phyloP scores from a whole-genome alignment of 1,140 invertebrate genomes.

The Pristionchus pacificus region DNA sequence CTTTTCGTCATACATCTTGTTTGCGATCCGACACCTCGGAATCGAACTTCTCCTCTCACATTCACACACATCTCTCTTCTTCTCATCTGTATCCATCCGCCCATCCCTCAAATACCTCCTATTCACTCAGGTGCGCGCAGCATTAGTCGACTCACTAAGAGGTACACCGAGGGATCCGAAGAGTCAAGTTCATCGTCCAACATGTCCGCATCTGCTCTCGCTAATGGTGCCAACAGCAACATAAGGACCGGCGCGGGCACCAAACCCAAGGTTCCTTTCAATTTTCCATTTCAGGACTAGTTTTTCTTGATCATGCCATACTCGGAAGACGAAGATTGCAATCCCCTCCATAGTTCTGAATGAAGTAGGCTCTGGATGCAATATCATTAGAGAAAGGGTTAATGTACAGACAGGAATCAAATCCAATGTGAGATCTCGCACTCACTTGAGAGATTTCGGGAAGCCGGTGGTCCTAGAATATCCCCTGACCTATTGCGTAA shows the following conservation, averaged over 20 bases:
- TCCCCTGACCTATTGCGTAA: not conserved
- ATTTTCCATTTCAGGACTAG: not conserved
- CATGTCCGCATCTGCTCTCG: not conserved
- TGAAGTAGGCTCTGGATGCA: no score
- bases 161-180: conserved; percentile 32
- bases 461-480: not conserved
- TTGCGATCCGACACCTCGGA: no score
- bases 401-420: no score
- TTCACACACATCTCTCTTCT: no score
- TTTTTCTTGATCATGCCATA: no score
- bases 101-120: no score
- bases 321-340: no score
- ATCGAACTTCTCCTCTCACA: no score
- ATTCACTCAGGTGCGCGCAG: not conserved
- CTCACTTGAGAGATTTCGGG: not conserved
- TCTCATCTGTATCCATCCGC: no score
- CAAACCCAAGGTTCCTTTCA: conserved; percentile 40
- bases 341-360: no score
- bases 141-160: conserved; percentile 16
- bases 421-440: not conserved
- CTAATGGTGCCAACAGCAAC: not conserved
- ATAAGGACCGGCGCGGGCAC: conserved; percentile 35
- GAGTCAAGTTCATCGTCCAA: conserved; percentile 17
- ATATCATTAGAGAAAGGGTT: no score
- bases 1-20: no score